Conservation (phyloP, 2,797 vertebrate genomes). For the Enoplosus armatus region DNA sequence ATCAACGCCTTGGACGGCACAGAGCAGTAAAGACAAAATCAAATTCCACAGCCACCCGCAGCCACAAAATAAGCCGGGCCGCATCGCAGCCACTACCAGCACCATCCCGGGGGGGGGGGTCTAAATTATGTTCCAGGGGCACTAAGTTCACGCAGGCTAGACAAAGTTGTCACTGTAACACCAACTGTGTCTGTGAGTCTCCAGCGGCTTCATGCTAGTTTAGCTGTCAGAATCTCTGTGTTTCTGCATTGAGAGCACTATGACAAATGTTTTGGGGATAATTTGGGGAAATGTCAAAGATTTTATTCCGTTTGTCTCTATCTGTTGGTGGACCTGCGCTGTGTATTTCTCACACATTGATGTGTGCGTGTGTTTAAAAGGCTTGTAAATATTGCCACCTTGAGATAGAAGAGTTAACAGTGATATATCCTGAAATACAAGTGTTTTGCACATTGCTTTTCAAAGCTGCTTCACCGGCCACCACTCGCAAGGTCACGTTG, state of each 20-base stretch:
- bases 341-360: conserved; percentile 24
- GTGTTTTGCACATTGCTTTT: conserved; percentile 30
- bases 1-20: conserved; percentile 64
- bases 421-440: conserved; percentile 27
- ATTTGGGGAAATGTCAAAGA: conserved; percentile 60
- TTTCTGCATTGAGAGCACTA: conserved; percentile 53
- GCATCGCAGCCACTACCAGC: conserved; percentile 35
- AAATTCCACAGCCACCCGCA: conserved; percentile 61
- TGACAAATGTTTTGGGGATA: conserved; percentile 51
- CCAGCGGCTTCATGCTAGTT: conserved; percentile 59
- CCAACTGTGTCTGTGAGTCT: conserved; percentile 56
- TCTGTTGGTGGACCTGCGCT: conserved; percentile 2
- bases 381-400: conserved; percentile 61
- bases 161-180: conserved; percentile 70
- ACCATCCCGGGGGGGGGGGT: conserved; percentile 55
- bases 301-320: conserved; percentile 43
- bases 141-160: conserved; percentile 68
- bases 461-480: conserved; percentile 34
- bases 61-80: conserved; percentile 45
- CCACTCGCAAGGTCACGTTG: conserved; percentile 24
- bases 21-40: conserved; percentile 67
- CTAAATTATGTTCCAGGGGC: conserved; percentile 67
- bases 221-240: conserved; percentile 61
- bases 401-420: conserved; percentile 43
- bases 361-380: conserved; percentile 23